Evolutionary conservation across 2,113 vertebrate species (phyloP).

Genomic region (Agapornis roseicollis): DNA sequence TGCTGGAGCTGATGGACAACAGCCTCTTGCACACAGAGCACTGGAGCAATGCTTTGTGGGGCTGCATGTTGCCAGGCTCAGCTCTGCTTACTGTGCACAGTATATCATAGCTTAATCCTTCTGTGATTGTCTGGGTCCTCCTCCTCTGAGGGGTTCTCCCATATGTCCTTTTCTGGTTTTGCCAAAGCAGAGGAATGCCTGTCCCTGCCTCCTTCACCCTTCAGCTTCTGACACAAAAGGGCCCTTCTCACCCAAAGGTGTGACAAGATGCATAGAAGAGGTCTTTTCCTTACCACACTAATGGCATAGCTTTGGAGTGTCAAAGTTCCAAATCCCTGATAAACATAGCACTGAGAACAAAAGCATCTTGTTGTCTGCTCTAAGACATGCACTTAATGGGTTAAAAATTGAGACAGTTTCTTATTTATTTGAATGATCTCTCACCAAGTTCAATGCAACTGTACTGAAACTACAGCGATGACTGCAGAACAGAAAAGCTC

Average conservation of each 20-base stretch:
- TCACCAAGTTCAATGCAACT: not conserved
- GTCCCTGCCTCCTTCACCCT: not conserved
- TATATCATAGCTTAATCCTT: not conserved
- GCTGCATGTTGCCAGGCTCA: not conserved
- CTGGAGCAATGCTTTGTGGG: not conserved
- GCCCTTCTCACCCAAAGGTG: not conserved
- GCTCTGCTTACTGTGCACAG: constrained; percentile 21
- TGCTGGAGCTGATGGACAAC: constrained; percentile 54
- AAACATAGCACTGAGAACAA: not conserved
- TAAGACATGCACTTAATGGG: not conserved
- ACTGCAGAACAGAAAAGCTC: not conserved
- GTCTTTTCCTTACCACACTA: not conserved
- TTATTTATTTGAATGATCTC: not conserved
- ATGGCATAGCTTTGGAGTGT: not conserved
- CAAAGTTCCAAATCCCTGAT: not conserved
- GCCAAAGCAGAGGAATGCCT: constrained; percentile 10
- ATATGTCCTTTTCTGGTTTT: constrained; percentile 40
- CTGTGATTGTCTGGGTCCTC: not conserved
- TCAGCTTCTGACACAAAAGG: not conserved
- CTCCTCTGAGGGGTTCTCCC: not conserved
- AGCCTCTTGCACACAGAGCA: constrained; percentile 18
- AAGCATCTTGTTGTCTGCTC: not conserved
- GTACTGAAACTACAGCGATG: not conserved
- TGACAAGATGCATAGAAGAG: not conserved
- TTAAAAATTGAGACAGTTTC: not conserved